A percentile compares a stretch with the other conserved stretches of the same genome.
Evolutionary conservation across 2,888 invertebrate genomes (phyloP).

Genomic region (Caradrina kadenii): DNA sequence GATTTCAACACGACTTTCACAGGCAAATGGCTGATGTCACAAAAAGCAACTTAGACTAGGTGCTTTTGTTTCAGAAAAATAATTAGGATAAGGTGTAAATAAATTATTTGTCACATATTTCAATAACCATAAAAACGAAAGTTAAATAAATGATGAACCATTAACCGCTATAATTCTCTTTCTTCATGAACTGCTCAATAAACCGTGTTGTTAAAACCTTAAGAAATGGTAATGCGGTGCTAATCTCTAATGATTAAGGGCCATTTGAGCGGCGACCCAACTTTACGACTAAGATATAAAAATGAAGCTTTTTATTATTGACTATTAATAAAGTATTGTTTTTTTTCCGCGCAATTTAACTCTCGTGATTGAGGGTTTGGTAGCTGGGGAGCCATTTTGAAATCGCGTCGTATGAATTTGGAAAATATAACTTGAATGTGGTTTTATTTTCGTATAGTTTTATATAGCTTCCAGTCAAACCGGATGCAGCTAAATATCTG

Average conservation of each 20-base stretch:
- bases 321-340: constrained; percentile 24
- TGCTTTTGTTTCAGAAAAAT: no score
- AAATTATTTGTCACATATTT: background rate
- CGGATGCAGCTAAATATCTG: no score
- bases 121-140: constrained; percentile 7
- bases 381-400: background rate
- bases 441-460: background rate
- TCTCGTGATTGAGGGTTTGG: background rate
- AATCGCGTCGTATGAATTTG: constrained; percentile 14
- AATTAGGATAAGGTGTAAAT: background rate
- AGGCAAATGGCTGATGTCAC: no score
- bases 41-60: no score
- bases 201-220: constrained; percentile 37
- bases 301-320: constrained; percentile 59
- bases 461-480: no score
- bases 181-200: constrained; percentile 42
- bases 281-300: constrained; percentile 61
- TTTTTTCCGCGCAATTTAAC: constrained; percentile 30
- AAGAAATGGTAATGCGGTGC: constrained; percentile 50
- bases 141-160: constrained; percentile 21
- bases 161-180: constrained; percentile 28
- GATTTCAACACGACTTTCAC: no score
- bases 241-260: constrained; percentile 65
- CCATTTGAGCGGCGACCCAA: constrained; percentile 53
- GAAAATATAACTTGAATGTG: background rate